A percentile compares a stretch with the other conserved stretches of the same genome.
Conservation (phyloP, 2,797 vertebrate genomes). For the Manis crassicaudata region DNA sequence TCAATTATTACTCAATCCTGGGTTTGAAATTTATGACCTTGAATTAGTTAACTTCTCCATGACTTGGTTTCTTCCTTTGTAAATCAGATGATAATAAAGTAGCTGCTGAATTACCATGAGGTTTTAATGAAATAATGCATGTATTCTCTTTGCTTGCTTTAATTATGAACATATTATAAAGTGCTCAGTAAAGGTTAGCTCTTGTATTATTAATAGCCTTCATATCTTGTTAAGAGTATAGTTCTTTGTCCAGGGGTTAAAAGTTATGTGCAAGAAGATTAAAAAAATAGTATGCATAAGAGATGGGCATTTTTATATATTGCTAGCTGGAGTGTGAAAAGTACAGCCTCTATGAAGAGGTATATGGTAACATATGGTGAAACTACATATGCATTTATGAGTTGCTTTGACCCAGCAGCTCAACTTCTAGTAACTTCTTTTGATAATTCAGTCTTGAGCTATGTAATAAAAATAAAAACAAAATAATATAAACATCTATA, state of each 20-base stretch:
- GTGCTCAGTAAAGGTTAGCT: not conserved
- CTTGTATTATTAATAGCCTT: not conserved
- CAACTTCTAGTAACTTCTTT: not conserved
- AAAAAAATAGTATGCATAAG: not conserved
- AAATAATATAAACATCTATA: not conserved
- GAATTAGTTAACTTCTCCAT: not conserved
- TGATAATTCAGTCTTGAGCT: not conserved
- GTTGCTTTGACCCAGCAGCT: not conserved
- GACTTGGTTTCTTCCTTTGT: not conserved
- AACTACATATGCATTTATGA: not conserved
- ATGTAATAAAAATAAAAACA: constrained; percentile 26
- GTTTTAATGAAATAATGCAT: not conserved
- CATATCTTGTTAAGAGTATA: not conserved
- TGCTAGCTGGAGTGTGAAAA: not conserved
- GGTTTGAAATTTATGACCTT: not conserved
- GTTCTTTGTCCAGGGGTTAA: not conserved
- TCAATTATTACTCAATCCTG: not conserved
- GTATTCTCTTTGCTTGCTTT: not conserved
- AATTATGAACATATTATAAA: not conserved
- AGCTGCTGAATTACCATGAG: not conserved
- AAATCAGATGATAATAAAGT: not conserved
- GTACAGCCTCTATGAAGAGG: not conserved
- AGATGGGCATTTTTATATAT: not conserved
- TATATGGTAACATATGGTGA: not conserved
- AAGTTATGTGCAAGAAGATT: not conserved